Evolutionary conservation across 1,140 invertebrate species (phyloP).

Genomic region (Drosophila murphyi): DNA sequence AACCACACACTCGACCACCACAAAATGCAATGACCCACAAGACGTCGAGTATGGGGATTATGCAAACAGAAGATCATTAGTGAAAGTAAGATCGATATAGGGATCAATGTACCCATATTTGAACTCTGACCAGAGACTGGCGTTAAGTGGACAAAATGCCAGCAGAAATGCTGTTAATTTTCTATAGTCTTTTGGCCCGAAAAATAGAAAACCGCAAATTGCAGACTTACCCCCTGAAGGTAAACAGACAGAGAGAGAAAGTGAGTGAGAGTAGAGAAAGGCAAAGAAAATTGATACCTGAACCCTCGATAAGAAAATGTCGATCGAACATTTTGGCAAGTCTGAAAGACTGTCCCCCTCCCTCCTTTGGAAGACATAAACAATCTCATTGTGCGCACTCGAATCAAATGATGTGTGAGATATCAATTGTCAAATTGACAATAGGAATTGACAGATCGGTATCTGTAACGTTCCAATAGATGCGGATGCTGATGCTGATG

Average conservation of each 20-base stretch:
- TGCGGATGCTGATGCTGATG: conserved; percentile 40
- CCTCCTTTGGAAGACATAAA: conserved; percentile 61
- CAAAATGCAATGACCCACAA: conserved; percentile 54
- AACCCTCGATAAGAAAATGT: conserved; percentile 26
- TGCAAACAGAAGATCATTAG: conserved; percentile 72
- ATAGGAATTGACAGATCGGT: conserved; percentile 82
- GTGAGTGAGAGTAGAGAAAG: conserved; percentile 9
- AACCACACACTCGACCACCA: conserved; percentile 28
- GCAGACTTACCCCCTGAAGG: conserved; percentile 51
- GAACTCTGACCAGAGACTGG: conserved; percentile 66
- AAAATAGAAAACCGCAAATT: conserved; percentile 63
- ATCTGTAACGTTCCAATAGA: conserved; percentile 54
- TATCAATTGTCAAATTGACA: conserved; percentile 83
- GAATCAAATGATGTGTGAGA: conserved; percentile 83
- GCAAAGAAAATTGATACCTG: conserved; percentile 60
- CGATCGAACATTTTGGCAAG: conserved; percentile 33
- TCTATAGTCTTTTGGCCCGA: conserved; percentile 29
- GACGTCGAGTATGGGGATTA: conserved; percentile 51
- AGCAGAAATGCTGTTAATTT: conserved; percentile 67
- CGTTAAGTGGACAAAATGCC: conserved; percentile 69
- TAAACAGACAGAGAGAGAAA: too few relatives aligned
- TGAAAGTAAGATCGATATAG: conserved; percentile 22
- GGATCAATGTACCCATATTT: conserved; percentile 68
- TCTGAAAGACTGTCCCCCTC: conserved; percentile 14
- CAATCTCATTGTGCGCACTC: conserved; percentile 83